Percentiles rank a stretch among this genome's conserved stretches.
Conservation (phyloP, 2,888 invertebrate species). For the Laothoe populi region DNA sequence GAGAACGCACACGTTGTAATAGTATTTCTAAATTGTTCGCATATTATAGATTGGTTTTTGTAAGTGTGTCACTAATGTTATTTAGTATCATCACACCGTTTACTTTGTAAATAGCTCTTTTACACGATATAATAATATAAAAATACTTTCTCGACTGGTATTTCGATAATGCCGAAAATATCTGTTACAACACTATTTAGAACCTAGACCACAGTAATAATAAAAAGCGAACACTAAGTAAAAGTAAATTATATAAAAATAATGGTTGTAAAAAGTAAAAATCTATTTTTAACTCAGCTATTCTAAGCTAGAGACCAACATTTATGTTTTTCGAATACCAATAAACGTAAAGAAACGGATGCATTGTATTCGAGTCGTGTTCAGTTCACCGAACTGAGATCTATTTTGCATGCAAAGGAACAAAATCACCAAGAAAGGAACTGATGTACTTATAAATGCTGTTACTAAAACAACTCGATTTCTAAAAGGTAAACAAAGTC, state of each 20-base stretch:
- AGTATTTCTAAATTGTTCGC: conserved; percentile 16
- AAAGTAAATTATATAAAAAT: neutral
- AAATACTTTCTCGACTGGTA: too few relatives aligned
- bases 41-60: conserved; percentile 11
- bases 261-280: neutral
- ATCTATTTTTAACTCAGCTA: neutral
- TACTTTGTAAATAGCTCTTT: too few relatives aligned
- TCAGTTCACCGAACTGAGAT: conserved; percentile 26
- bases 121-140: too few relatives aligned
- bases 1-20: conserved; percentile 31
- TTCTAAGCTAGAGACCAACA: neutral
- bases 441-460: neutral
- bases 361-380: conserved; percentile 32
- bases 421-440: neutral
- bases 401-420: conserved; percentile 40
- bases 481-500: conserved; percentile 13
- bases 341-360: conserved; percentile 27
- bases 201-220: too few relatives aligned
- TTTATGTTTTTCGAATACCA: conserved; percentile 4
- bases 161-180: too few relatives aligned
- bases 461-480: neutral
- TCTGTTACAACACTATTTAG: too few relatives aligned
- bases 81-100: neutral
- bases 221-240: neutral
- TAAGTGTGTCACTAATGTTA: conserved; percentile 2